phyloP scores from a whole-genome alignment of 2,113 vertebrate genomes.

The Axis porcinus region DNA sequence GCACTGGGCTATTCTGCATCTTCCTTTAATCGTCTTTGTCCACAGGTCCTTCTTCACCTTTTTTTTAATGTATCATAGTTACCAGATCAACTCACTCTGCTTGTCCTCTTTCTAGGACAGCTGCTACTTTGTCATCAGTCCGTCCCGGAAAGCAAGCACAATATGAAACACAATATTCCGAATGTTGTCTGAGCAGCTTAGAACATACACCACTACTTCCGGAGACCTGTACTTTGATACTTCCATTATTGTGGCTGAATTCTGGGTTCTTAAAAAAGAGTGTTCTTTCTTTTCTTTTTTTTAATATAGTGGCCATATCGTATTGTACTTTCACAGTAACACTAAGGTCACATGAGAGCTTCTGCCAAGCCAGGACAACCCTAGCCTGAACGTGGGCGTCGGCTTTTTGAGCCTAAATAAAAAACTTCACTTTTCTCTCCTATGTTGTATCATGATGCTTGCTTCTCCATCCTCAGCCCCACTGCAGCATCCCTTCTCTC shows the following conservation, averaged over 20 bases:
- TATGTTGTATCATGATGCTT: too few species aligned
- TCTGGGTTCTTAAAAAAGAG: not conserved
- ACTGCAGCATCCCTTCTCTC: accelerated
- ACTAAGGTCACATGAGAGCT: not conserved
- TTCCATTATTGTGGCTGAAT: not conserved
- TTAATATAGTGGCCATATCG: not conserved
- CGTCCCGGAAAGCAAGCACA: not conserved
- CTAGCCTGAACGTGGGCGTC: not conserved
- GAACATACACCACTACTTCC: not conserved
- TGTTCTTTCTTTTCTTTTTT: not conserved
- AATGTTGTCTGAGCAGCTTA: not conserved
- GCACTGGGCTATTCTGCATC: accelerated
- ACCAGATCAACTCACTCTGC: not conserved
- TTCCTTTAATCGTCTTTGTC: not conserved
- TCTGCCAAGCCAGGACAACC: not conserved
- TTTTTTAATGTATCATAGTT: not conserved
- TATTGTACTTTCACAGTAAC: not conserved
- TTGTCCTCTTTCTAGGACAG: not conserved
- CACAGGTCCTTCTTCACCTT: not conserved
- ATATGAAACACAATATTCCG: not conserved
- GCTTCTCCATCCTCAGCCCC: not conserved
- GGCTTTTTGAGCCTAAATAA: not conserved
- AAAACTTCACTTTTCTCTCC: not conserved
- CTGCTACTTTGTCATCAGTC: not conserved
- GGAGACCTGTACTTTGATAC: not conserved